Conservation (phyloP, 2,113 vertebrate species). For the Crypturellus undulatus region DNA sequence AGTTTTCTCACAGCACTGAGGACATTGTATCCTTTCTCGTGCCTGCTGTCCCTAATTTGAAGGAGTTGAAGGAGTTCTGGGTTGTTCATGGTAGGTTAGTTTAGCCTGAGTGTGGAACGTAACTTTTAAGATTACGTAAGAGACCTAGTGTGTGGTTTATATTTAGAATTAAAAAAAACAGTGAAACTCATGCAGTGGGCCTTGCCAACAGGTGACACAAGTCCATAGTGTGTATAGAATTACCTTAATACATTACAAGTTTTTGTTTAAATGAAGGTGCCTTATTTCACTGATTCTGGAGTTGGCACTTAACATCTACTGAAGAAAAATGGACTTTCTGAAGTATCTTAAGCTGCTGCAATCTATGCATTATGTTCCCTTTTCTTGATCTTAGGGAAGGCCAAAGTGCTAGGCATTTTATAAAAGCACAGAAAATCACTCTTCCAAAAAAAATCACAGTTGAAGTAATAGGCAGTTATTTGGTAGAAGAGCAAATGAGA, state of each 20-base stretch:
- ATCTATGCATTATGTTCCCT: neutral
- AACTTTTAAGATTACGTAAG: conserved; percentile 20
- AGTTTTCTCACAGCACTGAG: neutral
- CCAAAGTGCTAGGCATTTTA: neutral
- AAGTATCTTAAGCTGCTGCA: neutral
- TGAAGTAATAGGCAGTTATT: neutral
- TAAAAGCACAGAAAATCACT: neutral
- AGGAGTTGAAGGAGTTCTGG: neutral
- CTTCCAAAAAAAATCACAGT: neutral
- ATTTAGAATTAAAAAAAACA: neutral
- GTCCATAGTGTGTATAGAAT: neutral
- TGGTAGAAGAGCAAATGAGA: neutral
- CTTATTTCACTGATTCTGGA: neutral
- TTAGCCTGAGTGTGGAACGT: conserved; percentile 9
- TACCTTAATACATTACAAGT: neutral
- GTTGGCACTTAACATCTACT: neutral
- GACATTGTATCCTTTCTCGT: neutral
- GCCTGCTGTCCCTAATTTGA: neutral
- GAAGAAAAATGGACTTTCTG: neutral
- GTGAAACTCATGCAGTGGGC: neutral
- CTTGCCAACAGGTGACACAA: neutral
- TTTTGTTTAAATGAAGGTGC: neutral
- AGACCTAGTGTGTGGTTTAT: neutral
- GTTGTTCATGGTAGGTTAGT: neutral
- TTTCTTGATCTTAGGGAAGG: neutral